Conservation (phyloP, 2,797 vertebrate species). For the Fistularia commersonii region DNA sequence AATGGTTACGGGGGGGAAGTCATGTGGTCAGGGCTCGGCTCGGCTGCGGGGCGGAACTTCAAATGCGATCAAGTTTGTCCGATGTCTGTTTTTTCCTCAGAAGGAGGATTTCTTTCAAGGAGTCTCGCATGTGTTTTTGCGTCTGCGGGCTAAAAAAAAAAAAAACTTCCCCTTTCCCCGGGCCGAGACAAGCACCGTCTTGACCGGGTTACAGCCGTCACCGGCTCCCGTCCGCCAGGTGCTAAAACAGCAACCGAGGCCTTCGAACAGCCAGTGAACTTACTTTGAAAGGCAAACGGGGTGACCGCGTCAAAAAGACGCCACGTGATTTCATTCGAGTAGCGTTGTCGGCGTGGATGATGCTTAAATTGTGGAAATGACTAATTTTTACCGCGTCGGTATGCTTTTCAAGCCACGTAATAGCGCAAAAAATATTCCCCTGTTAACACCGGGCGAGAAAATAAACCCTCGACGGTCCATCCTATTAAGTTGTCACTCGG, state of each 20-base stretch:
- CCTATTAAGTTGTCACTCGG: constrained; percentile 30
- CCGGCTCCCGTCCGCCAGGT: constrained; percentile 36
- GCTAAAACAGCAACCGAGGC: too few species aligned
- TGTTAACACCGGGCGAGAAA: constrained; percentile 13
- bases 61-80: constrained; percentile 15
- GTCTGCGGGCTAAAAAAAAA: constrained; percentile 19
- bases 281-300: too few species aligned
- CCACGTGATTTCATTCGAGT: too few species aligned
- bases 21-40: too few species aligned
- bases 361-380: too few species aligned
- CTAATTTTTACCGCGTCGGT: constrained; percentile 1
- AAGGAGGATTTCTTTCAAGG: too few species aligned
- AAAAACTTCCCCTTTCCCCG: constrained; percentile 33
- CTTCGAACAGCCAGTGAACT: too few species aligned
- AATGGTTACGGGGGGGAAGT: constrained; percentile 61
- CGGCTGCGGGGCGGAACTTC: constrained; percentile 38
- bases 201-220: constrained; percentile 46
- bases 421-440: constrained; percentile 12
- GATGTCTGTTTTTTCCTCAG: not conserved
- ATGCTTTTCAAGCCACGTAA: constrained; percentile 21
- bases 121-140: too few species aligned
- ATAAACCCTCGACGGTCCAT: constrained; percentile 12
- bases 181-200: constrained; percentile 51
- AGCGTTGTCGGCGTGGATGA: too few species aligned
- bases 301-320: too few species aligned